Base-by-base conservation (phyloP, 2,888 invertebrate genomes). In the Athripsodes cinereus region DNA sequence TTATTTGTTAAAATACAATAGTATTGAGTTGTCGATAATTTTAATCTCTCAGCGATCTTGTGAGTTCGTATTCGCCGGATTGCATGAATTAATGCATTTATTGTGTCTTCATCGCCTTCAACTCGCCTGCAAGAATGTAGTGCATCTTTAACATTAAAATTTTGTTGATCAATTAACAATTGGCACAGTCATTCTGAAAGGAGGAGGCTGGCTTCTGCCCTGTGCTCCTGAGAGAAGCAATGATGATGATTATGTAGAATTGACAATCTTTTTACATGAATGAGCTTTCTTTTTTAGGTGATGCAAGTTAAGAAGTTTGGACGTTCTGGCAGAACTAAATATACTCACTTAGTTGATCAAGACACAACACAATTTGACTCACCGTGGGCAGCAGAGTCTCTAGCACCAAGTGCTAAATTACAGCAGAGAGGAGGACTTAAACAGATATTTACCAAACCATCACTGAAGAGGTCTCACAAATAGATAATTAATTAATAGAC, bases 231-330 rank as follows among this genome's bases (percentile, higher is more conserved):
- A n/a, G n/a, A n/a, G n/a, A n/a, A 8, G 16, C 13, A 40, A 40
- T n/a, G 5, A 40, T 40, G 13, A 8, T 40, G 40, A 8, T 40
- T 16, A 40, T 40, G n/a, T 40, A 40, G 11, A 31, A 6, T 31
- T 8, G 31, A 8, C 31, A 31, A 31, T 31, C 5, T 13, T 46
- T 56, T n/a, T n/a, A n/a, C n/a, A n/a, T n/a, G n/a, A n/a, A n/a
- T n/a, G n/a, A n/a, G n/a, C n/a, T 60, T 48, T 34, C 47, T 16
- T 57, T 61, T 40, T 2, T 66, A 78, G 78, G 98, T 99, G 66
- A 99, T 99, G 98, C 98, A 98, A 84, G 99, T 99, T 47, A 99
- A 99, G 78, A 98, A 99, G 78, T 99, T 99, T 74, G 99, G 99
- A 11, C 87, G 98, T 1, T 97, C 98, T 53, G 98, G 98, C 3